Conservation (phyloP, 2,113 vertebrate genomes). For the Oreotragus oreotragus region DNA sequence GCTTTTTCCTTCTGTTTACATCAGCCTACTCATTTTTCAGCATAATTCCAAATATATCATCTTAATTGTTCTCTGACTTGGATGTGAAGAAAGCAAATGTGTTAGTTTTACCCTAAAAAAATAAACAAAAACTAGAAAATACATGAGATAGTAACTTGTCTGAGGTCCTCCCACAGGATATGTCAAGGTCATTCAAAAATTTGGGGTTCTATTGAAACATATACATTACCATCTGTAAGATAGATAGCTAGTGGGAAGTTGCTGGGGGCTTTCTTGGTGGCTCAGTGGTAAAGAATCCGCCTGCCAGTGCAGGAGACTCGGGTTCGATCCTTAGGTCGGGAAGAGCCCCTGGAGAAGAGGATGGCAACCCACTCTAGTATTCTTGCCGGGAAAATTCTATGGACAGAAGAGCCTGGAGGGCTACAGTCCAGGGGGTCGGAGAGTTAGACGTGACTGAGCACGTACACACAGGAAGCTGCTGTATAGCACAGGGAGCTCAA, state of each 20-base stretch:
- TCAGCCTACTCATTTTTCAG: not conserved
- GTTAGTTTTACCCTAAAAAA: not conserved
- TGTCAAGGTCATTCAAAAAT: not conserved
- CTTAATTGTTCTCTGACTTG: not conserved
- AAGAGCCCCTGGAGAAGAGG: not conserved
- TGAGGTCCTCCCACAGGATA: not conserved
- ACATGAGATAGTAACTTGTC: not conserved
- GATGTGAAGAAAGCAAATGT: conserved; percentile 15
- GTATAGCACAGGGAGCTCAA: not conserved
- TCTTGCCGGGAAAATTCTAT: not conserved
- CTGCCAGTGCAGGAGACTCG: not conserved
- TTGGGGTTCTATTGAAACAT: not conserved
- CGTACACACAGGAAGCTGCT: not conserved
- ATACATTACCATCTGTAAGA: not conserved
- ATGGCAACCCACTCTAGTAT: not conserved
- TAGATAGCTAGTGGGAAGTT: not conserved
- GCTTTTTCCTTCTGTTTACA: not conserved
- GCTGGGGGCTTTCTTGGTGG: not conserved
- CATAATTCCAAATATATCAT: not conserved
- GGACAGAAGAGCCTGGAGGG: not conserved
- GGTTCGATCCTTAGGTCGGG: not conserved
- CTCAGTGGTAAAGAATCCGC: not conserved
- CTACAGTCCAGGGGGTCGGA: not conserved
- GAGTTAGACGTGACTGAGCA: not conserved
- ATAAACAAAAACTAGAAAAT: not conserved